Evolutionary conservation across 2,888 invertebrate species (phyloP).

Genomic region (Amblyjoppa proteus): DNA sequence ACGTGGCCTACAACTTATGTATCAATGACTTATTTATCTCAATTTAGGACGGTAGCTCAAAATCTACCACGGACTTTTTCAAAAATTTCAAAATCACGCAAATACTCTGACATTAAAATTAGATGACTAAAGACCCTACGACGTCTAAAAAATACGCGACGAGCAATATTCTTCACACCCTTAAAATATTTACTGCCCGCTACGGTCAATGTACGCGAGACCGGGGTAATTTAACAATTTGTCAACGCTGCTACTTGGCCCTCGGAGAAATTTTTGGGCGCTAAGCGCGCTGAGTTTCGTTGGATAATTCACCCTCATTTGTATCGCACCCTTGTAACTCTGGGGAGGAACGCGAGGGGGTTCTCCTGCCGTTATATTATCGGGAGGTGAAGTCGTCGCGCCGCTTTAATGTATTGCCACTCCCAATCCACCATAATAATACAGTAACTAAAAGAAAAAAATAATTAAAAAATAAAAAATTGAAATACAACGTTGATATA

Average conservation of each 20-base stretch:
- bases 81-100: too few species aligned
- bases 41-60: background rate
- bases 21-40: too few species aligned
- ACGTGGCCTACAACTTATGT: too few species aligned
- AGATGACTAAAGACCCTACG: background rate
- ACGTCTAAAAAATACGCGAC: background rate
- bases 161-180: background rate
- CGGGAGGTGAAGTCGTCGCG: background rate
- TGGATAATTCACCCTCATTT: constrained; percentile 5
- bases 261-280: background rate
- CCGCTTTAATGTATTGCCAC: background rate
- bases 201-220: background rate
- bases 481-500: background rate
- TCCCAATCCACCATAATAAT: background rate
- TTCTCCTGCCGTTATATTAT: background rate
- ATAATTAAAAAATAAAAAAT: background rate
- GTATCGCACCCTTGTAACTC: background rate
- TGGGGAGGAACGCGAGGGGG: background rate
- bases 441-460: background rate
- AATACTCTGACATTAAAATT: too few species aligned
- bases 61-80: too few species aligned
- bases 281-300: background rate
- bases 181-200: background rate
- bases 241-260: background rate
- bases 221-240: background rate